These are phyloP conservation scores for Ectemnius lituratus DNA, from an alignment of 2,888 invertebrate species.

Conservation along the genomic window DNA sequence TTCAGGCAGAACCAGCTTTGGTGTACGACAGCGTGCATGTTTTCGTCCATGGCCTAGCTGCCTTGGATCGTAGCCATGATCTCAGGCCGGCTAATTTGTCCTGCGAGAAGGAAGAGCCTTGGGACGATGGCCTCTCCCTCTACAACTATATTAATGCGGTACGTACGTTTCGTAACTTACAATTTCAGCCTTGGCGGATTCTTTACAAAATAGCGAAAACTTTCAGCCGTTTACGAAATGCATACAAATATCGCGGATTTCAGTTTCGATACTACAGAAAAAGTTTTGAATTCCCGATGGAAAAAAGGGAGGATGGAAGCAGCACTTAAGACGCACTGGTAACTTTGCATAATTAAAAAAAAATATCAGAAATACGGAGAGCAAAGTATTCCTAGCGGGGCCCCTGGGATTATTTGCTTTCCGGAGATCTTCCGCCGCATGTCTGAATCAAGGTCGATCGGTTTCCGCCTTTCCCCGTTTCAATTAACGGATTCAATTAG, in stretches of 20 bases:
- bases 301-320: neutral
- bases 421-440: neutral
- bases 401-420: slow-evolving; percentile 19
- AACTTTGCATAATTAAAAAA: slow-evolving; percentile 29
- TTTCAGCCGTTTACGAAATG: no score
- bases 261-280: no score
- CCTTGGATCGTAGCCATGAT: slow-evolving; percentile 85
- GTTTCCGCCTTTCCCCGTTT: neutral
- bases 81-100: slow-evolving; percentile 87
- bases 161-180: slow-evolving; percentile 71
- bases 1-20: slow-evolving; percentile 91
- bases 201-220: neutral
- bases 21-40: slow-evolving; percentile 92
- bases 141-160: slow-evolving; percentile 88
- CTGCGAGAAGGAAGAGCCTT: slow-evolving; percentile 88
- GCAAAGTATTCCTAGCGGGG: neutral
- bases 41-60: slow-evolving; percentile 87
- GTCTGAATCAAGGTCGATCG: neutral
- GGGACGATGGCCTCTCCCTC: slow-evolving; percentile 87
- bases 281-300: no score
- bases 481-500: slow-evolving; percentile 37
- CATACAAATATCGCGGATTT: no score
- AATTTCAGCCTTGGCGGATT: neutral
- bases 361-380: slow-evolving; percentile 12
- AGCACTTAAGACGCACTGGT: neutral